A percentile compares a stretch with the other conserved stretches of the same genome.
phyloP scores from a whole-genome alignment of 92 coral and sea anemone genomes.

The Plumapathes pennacea region DNA sequence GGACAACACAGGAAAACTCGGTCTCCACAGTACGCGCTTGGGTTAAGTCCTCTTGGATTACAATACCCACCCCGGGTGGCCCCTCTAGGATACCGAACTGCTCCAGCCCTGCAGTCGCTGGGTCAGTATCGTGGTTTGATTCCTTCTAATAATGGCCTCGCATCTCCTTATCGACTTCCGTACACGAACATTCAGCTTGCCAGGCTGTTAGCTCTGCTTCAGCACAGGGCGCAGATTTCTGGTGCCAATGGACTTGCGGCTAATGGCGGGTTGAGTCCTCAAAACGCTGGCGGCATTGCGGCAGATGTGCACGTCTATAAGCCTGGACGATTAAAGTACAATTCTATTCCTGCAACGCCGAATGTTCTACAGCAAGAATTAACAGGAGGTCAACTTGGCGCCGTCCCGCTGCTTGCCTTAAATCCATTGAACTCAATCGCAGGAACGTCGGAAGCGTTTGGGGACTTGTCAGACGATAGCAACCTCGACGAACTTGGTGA shows the following conservation, averaged over 20 bases:
- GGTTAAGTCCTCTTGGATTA: constrained; percentile 53
- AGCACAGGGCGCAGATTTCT: constrained; percentile 13
- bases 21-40: constrained; percentile 61
- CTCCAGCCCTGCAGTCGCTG: constrained; percentile 62
- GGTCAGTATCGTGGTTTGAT: constrained; percentile 59
- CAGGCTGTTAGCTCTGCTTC: constrained; percentile 57
- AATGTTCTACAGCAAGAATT: constrained; percentile 28
- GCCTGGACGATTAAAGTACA: constrained; percentile 68
- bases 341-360: constrained; percentile 79
- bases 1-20: constrained; percentile 48
- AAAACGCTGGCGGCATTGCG: constrained; percentile 28
- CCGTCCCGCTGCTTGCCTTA: constrained; percentile 18
- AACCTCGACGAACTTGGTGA: constrained; percentile 23
- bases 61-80: constrained; percentile 64
- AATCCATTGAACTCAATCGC: constrained; percentile 23
- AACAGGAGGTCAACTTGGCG: constrained; percentile 26
- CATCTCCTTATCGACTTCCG: constrained; percentile 53
- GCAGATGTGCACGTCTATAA: constrained; percentile 29
- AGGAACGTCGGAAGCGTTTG: not conserved
- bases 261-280: constrained; percentile 11
- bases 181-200: constrained; percentile 65
- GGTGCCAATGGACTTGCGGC: too few relatives aligned
- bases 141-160: constrained; percentile 48
- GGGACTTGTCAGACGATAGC: constrained; percentile 11
- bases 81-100: constrained; percentile 50